Percentiles rank a stretch among this genome's conserved stretches.
These are phyloP conservation scores for Temnothorax unifasciatus DNA, from an alignment of 2,888 invertebrate species.

Conservation along the genomic window DNA sequence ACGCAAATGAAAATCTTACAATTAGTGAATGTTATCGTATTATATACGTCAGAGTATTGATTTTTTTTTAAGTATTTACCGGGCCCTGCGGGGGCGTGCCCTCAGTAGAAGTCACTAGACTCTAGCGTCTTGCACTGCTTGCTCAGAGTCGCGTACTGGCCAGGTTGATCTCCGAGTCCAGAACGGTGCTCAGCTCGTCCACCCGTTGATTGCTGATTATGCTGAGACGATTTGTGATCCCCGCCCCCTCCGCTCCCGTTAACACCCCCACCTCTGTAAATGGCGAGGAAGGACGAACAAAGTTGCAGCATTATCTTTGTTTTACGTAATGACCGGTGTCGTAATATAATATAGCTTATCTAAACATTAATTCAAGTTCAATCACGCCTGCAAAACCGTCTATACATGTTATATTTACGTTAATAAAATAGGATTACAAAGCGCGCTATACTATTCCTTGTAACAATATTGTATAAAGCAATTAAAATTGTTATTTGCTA, in stretches of 20 bases:
- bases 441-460: constrained; percentile 42
- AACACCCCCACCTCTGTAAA: constrained; percentile 86
- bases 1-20: not conserved
- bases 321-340: constrained; percentile 56
- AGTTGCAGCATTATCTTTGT: constrained; percentile 82
- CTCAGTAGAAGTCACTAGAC: constrained; percentile 98
- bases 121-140: constrained; percentile 98
- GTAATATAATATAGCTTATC: constrained; percentile 43
- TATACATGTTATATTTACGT: constrained; percentile 37
- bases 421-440: constrained; percentile 40
- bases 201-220: constrained; percentile 87
- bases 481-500: constrained; percentile 34
- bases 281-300: constrained; percentile 79
- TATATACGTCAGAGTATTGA: not conserved
- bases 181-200: constrained; percentile 86
- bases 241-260: constrained; percentile 84
- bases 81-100: constrained; percentile 89
- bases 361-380: constrained; percentile 51
- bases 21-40: not conserved
- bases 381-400: constrained; percentile 41
- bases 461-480: constrained; percentile 42
- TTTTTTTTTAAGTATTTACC: constrained; percentile 73
- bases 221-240: constrained; percentile 86
- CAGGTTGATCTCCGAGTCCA: constrained; percentile 87
- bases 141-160: constrained; percentile 97